phyloP scores from a whole-genome alignment of 2,797 vertebrate species.

The Agapornis canus region DNA sequence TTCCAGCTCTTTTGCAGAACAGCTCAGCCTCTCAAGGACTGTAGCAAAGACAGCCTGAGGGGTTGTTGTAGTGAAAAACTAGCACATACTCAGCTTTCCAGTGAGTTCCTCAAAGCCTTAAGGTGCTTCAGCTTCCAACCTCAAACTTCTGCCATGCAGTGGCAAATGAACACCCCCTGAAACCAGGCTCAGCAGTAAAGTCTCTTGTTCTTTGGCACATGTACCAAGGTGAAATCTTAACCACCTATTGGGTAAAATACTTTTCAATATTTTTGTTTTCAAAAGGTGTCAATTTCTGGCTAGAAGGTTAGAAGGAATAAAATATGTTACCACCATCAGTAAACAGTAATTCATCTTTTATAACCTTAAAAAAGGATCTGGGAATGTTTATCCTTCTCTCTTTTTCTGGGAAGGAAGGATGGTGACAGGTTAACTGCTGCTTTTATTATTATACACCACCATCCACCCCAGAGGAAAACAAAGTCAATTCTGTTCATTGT shows the following conservation, averaged over 20 bases:
- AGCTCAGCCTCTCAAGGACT: background rate
- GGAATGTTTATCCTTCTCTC: background rate
- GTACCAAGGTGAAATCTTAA: background rate
- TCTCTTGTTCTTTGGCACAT: background rate
- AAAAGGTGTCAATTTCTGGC: background rate
- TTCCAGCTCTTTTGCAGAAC: background rate
- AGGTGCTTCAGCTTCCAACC: background rate
- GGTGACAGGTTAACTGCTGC: background rate
- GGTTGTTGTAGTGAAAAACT: background rate
- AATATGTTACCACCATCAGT: background rate
- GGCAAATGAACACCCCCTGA: accelerated
- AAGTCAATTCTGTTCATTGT: background rate
- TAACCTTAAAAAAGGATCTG: background rate
- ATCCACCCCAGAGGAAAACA: background rate
- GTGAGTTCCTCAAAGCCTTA: accelerated
- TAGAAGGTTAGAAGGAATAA: background rate
- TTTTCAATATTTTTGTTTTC: background rate
- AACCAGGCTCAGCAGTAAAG: background rate
- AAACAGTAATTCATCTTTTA: background rate
- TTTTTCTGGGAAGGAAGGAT: background rate
- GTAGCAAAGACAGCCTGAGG: background rate
- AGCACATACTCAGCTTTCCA: background rate
- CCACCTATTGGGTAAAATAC: background rate
- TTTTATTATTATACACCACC: background rate
- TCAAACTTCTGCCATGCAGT: background rate